A percentile compares a stretch with the other conserved stretches of the same genome.
Evolutionary conservation across 2,113 vertebrate species (phyloP).

Genomic region (Ophiodon elongatus): DNA sequence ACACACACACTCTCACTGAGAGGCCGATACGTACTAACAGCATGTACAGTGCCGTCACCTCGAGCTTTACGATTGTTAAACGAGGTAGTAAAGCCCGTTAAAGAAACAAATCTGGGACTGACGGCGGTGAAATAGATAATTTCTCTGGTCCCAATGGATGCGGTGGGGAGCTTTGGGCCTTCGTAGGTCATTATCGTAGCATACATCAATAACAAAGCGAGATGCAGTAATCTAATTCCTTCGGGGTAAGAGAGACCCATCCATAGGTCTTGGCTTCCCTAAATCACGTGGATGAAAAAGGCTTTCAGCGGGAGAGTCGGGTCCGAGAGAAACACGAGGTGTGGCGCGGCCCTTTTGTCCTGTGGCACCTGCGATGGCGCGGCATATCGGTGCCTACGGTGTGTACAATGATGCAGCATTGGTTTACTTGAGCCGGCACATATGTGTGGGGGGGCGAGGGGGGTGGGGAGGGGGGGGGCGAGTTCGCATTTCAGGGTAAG

Average conservation of each 20-base stretch:
- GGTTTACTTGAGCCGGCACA: slow-evolving; percentile 67
- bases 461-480: slow-evolving; percentile 20
- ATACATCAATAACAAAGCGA: slow-evolving; percentile 16
- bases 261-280: slow-evolving; percentile 22
- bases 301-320: slow-evolving; percentile 12
- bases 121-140: neutral
- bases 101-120: slow-evolving; percentile 1
- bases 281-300: slow-evolving; percentile 28
- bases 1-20: slow-evolving; percentile 3
- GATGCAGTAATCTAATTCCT: slow-evolving; percentile 1
- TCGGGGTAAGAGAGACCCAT: slow-evolving; percentile 12
- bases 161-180: neutral
- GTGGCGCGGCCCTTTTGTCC: slow-evolving; percentile 69
- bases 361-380: slow-evolving; percentile 55
- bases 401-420: slow-evolving; percentile 72
- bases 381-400: slow-evolving; percentile 49
- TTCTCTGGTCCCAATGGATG: neutral
- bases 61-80: neutral
- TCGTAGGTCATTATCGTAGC: neutral
- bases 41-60: slow-evolving; percentile 3
- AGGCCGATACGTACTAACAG: slow-evolving; percentile 43
- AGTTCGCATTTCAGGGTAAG: slow-evolving; percentile 62
- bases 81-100: neutral
- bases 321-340: slow-evolving; percentile 73
- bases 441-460: slow-evolving; percentile 11